These are phyloP conservation scores for Ypsolopha sequella DNA, from an alignment of 2,888 invertebrate species.

Conservation along the genomic window DNA sequence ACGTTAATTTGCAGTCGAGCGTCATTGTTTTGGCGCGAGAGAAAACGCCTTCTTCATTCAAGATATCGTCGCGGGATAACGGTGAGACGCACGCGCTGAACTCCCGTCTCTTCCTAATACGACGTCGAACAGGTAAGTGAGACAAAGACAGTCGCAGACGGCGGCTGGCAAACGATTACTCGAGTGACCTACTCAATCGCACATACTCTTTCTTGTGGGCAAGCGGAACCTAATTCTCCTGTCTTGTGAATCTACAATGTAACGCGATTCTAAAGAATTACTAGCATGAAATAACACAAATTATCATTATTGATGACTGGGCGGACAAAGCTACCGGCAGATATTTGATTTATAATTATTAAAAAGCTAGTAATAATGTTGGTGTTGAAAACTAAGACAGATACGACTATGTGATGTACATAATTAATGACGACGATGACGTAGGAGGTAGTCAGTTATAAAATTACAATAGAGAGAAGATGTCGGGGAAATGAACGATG, in stretches of 20 bases:
- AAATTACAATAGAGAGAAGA: too few relatives aligned
- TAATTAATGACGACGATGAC: background rate
- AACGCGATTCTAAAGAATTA: conserved; percentile 30
- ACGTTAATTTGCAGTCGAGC: conserved; percentile 31
- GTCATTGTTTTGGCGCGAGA: conserved; percentile 66
- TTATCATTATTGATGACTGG: conserved; percentile 30
- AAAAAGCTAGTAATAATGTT: background rate
- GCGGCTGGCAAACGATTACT: conserved; percentile 60
- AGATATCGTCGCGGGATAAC: conserved; percentile 67
- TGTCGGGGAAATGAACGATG: too few relatives aligned
- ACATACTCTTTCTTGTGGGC: conserved; percentile 71
- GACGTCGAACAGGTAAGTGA: background rate
- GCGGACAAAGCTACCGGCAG: background rate
- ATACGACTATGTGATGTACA: too few relatives aligned
- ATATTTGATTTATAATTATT: background rate
- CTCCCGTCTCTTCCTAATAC: conserved; percentile 22
- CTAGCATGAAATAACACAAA: conserved; percentile 48
- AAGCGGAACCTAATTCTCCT: conserved; percentile 68
- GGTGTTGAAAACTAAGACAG: conserved; percentile 2
- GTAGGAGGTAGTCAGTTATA: background rate
- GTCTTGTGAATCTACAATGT: conserved; percentile 57
- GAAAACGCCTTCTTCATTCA: conserved; percentile 70
- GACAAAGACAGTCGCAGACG: conserved; percentile 39
- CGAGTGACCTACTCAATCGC: conserved; percentile 68
- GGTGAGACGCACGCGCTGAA: conserved; percentile 54